Conservation (phyloP, 1,140 invertebrate genomes). For the Amyelois transitella region DNA sequence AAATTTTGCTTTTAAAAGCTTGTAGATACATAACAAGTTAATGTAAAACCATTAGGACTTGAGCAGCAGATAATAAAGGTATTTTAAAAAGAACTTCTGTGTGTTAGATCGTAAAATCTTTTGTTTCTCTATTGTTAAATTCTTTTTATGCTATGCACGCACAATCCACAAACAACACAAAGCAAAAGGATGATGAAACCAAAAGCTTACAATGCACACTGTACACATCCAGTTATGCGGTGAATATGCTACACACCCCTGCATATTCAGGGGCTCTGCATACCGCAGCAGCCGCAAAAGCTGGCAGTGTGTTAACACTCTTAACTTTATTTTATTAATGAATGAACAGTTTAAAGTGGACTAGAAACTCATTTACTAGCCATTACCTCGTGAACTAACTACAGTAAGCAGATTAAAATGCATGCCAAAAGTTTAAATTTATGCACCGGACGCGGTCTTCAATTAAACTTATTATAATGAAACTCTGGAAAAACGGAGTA, state of each 20-base stretch:
- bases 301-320: constrained; percentile 5
- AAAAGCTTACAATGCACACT: not conserved
- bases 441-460: constrained; percentile 64
- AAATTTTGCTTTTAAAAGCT: no score
- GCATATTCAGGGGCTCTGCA: constrained; percentile 8
- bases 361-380: constrained; percentile 58
- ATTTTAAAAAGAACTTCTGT: no score
- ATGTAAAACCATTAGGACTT: no score
- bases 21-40: no score
- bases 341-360: constrained; percentile 32
- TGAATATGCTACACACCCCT: not conserved
- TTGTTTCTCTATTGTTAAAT: no score
- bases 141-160: not conserved
- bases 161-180: not conserved
- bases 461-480: constrained; percentile 69
- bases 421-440: constrained; percentile 69
- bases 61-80: no score
- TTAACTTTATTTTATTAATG: constrained; percentile 24
- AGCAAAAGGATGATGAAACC: not conserved
- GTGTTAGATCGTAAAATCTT: no score
- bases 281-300: constrained; percentile 7
- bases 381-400: constrained; percentile 44
- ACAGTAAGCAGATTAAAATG: constrained; percentile 67
- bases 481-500: constrained; percentile 60
- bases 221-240: not conserved